Percentiles rank a stretch among this genome's conserved stretches.
Evolutionary conservation across 2,113 vertebrate genomes (phyloP).

Genomic region (Dasyurus viverrinus): DNA sequence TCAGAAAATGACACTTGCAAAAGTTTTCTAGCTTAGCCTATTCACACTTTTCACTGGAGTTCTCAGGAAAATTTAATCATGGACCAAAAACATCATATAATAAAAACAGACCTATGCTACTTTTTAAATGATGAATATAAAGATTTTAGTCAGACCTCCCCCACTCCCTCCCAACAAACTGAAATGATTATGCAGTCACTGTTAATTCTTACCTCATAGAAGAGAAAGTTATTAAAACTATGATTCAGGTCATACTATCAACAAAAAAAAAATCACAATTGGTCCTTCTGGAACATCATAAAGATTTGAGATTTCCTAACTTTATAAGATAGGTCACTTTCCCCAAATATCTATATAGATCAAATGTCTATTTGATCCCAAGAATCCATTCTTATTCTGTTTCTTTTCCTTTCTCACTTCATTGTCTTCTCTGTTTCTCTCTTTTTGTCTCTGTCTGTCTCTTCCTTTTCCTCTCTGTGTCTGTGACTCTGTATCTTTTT

Average conservation of each 20-base stretch:
- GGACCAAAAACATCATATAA: not conserved
- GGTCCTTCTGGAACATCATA: not conserved
- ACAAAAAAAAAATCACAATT: not conserved
- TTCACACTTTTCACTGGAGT: not conserved
- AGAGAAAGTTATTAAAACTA: not conserved
- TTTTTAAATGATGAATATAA: not conserved
- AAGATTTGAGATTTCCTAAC: not conserved
- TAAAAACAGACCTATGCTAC: not conserved
- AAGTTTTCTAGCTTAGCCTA: not conserved
- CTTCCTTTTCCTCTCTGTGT: too few species aligned
- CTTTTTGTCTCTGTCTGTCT: not conserved
- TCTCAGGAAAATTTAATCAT: not conserved
- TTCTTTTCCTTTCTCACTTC: not conserved
- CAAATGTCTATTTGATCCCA: not conserved
- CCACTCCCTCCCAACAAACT: not conserved
- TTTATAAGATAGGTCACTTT: not conserved
- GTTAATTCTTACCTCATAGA: not conserved
- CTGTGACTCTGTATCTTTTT: not conserved
- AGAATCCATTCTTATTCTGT: not conserved
- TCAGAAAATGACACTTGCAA: not conserved
- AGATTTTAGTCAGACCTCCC: not conserved
- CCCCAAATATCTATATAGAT: not conserved
- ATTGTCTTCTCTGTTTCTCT: not conserved
- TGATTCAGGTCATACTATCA: not conserved
- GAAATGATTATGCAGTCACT: not conserved